phyloP scores from a whole-genome alignment of 2,797 vertebrate species.

The Tokudaia tokunoshimensis region DNA sequence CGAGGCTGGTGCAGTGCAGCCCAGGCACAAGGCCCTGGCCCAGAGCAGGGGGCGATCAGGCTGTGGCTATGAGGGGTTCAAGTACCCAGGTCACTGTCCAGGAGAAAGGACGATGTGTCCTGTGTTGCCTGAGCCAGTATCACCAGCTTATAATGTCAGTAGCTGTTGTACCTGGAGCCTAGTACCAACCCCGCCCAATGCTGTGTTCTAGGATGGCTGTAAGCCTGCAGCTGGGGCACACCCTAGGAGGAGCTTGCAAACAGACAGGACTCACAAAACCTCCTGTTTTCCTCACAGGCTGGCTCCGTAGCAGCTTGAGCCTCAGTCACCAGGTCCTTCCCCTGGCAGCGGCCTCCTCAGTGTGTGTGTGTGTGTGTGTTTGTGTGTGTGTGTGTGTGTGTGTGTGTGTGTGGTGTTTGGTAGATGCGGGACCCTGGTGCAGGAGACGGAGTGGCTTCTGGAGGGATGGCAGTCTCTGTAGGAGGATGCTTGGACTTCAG shows the following conservation, averaged over 20 bases:
- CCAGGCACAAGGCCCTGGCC: neutral
- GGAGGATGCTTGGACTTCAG: neutral
- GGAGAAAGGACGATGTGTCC: neutral
- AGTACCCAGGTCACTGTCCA: rapidly evolving
- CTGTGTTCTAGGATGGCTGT: neutral
- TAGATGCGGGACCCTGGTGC: rapidly evolving
- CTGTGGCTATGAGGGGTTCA: rapidly evolving
- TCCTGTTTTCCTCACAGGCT: rapidly evolving
- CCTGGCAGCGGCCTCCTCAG: neutral
- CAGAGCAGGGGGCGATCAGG: rapidly evolving
- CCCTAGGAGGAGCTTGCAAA: neutral
- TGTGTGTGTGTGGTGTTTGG: neutral
- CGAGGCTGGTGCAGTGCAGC: neutral
- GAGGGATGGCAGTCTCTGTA: rapidly evolving
- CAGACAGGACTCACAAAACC: too few relatives aligned
- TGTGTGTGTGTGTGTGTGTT: neutral
- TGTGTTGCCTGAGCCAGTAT: rapidly evolving
- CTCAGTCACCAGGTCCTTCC: rapidly evolving
- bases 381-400: neutral
- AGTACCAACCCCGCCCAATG: rapidly evolving
- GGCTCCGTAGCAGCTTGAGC: rapidly evolving
- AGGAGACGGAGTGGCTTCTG: neutral
- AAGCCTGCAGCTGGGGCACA: rapidly evolving
- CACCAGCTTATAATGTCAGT: neutral
- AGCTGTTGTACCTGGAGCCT: neutral